Evolutionary conservation across 2,888 invertebrate genomes (phyloP), one percentile per base, ranked within the genome.

Genomic region (Vesta saturnalis): DNA sequence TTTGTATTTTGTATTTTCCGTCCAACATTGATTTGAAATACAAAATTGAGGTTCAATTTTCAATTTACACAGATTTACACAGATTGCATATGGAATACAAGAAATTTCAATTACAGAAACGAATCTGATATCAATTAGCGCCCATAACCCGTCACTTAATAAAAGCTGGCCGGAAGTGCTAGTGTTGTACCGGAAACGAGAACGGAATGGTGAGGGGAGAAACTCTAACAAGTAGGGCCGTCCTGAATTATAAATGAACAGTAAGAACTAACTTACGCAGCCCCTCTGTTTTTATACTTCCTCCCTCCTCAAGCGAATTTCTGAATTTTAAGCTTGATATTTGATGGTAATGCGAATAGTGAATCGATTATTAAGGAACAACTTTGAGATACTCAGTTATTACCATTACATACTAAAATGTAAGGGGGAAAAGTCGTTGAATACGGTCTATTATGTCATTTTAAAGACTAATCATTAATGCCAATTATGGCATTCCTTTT

Each of bases 201-300:
- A 76, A 75, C 76, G 75, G 76, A 76, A 75, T 74, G 73, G 75
- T 70, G 75, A 74, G 75, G 72, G 76, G 73, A 60, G 73, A 64
- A 67, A 72, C 74, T 74, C 74, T 75, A 77, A 76, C 76, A 77
- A 77, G 77, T 76, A 75, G 74, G 79, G 77, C 77, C 76, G 74
- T 72, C 68, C 73, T 85, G 83, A 83, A 85, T 85, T 80, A 84
- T 84, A 82, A 81, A 85, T 83, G 83, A 83, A 78, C 77, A 78
- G 83, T 84, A 84, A 84, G 84, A 84, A 84, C 83, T 83, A 83
- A 83, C 84, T 83, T 83, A 81, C 82, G 82, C 82, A 80, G 77
- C 80, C 78, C 72, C 70, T 68, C 71, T 80, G 80, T 81, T 81
- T 81, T 81, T 80, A 80, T 81, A 78, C 80, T 78, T 78, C 77